A percentile compares a stretch with the other conserved stretches of the same genome.
phyloP scores from a whole-genome alignment of 2,113 vertebrate genomes.

The Lampris incognitus region DNA sequence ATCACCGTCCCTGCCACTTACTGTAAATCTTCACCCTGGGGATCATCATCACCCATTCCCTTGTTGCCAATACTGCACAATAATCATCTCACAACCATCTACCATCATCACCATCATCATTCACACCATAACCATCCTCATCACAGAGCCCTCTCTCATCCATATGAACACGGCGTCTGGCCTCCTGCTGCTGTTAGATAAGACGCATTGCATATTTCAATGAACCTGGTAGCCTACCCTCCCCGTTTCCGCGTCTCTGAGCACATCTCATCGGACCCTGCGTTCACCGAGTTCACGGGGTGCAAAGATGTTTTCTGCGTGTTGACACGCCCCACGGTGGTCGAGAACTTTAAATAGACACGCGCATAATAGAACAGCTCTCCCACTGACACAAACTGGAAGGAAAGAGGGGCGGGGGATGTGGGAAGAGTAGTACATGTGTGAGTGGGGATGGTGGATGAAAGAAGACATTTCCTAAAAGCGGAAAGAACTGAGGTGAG shows the following conservation, averaged over 20 bases:
- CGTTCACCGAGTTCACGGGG: constrained; percentile 30
- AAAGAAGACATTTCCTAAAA: background rate
- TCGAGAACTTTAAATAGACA: constrained; percentile 62
- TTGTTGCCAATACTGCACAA: no score
- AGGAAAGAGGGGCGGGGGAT: constrained; percentile 23
- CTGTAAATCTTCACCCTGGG: background rate
- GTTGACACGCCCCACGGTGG: constrained; percentile 32
- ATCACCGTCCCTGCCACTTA: background rate
- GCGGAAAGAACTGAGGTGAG: background rate
- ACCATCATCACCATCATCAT: background rate
- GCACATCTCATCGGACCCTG: constrained; percentile 12
- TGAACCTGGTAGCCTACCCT: constrained; percentile 64
- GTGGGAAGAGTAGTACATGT: constrained; percentile 4
- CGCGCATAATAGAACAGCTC: constrained; percentile 19
- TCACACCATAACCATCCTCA: background rate
- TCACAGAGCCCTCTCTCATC: constrained; percentile 17
- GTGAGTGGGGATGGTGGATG: background rate
- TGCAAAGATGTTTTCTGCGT: constrained; percentile 18
- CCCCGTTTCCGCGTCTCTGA: constrained; percentile 42
- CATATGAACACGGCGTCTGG: background rate
- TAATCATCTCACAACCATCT: no score
- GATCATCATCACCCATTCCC: no score
- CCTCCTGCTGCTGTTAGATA: constrained; percentile 36
- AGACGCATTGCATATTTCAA: constrained; percentile 53
- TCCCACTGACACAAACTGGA: constrained; percentile 23